These are phyloP conservation scores for Channa maculata DNA, from an alignment of 2,113 vertebrate species.

Conservation along the genomic window DNA sequence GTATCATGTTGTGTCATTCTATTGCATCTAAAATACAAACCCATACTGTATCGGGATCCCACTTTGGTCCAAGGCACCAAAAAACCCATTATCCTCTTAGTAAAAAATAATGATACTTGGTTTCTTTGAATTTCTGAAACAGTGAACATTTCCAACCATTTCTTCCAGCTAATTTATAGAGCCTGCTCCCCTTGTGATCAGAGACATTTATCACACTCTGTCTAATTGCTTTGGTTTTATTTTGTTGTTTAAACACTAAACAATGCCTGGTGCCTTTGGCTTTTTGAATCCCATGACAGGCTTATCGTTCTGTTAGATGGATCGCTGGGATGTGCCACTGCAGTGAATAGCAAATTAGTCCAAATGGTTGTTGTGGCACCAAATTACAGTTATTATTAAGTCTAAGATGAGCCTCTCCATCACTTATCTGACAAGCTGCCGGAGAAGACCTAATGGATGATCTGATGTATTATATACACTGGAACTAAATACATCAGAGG, in stretches of 20 bases:
- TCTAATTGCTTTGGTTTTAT: constrained; percentile 24
- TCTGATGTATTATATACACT: background rate
- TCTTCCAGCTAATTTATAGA: constrained; percentile 9
- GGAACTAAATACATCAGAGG: background rate
- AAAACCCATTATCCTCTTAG: background rate
- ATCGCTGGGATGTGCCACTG: constrained; percentile 47
- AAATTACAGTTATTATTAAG: constrained; percentile 72
- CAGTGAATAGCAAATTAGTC: constrained; percentile 51
- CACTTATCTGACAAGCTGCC: constrained; percentile 50
- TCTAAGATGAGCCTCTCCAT: constrained; percentile 70
- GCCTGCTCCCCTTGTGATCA: background rate
- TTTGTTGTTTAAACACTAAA: constrained; percentile 15
- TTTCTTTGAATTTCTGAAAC: background rate
- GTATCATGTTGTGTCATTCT: too few species aligned
- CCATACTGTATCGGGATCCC: too few species aligned
- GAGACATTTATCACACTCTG: constrained; percentile 18
- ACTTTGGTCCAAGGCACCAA: background rate
- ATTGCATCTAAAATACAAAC: too few species aligned
- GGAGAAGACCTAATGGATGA: constrained; percentile 34
- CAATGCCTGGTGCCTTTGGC: background rate
- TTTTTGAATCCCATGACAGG: constrained; percentile 39
- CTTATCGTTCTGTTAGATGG: constrained; percentile 52
- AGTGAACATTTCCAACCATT: background rate
- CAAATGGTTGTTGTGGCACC: constrained; percentile 60
- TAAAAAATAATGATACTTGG: background rate